These are phyloP conservation scores for Piprites chloris DNA, from an alignment of 2,113 vertebrate genomes.

Conservation along the genomic window DNA sequence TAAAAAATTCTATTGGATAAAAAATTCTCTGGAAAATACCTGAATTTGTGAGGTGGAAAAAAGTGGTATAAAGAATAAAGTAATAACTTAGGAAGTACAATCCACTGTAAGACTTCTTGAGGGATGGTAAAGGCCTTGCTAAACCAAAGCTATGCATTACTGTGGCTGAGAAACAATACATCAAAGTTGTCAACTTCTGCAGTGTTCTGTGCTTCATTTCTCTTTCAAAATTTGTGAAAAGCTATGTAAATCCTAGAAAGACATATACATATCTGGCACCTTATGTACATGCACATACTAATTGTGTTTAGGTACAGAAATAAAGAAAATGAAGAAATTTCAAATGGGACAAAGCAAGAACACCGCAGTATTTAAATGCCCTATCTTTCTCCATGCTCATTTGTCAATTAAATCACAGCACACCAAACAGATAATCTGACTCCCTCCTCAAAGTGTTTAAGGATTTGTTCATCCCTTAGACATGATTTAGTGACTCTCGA, in stretches of 20 bases:
- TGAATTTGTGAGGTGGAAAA: neutral
- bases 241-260: neutral
- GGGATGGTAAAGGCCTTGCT: neutral
- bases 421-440: neutral
- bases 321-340: neutral
- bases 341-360: neutral
- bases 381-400: neutral
- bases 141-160: neutral
- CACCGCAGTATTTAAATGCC: neutral
- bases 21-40: neutral
- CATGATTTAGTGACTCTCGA: neutral
- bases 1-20: neutral
- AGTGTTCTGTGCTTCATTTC: neutral
- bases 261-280: neutral
- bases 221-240: neutral
- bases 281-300: neutral
- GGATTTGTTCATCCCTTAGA: neutral
- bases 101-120: neutral
- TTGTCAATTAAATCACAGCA: neutral
- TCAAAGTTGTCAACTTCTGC: neutral
- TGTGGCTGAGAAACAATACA: neutral
- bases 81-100: neutral
- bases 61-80: neutral
- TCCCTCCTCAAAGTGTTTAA: neutral
- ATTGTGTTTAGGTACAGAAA: neutral